phyloP scores from a whole-genome alignment of 1,140 invertebrate genomes.

The Trypoxylus dichotomus region DNA sequence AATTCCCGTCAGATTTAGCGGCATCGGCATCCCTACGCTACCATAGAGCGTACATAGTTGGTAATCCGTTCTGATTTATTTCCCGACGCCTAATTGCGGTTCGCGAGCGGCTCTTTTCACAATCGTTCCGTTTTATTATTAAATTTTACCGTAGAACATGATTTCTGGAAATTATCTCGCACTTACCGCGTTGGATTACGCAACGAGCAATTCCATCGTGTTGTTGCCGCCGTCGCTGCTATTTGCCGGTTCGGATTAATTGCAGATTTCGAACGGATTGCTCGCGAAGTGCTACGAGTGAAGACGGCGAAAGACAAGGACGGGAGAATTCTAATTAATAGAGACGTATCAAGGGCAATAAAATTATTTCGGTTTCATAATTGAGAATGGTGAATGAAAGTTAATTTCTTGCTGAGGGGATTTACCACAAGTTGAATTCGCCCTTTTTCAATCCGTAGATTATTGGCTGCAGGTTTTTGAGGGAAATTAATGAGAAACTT shows the following conservation, averaged over 20 bases:
- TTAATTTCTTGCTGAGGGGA: too few species aligned
- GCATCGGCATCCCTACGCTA: background rate
- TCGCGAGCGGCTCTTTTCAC: background rate
- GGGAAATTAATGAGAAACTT: too few species aligned
- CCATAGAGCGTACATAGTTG: background rate
- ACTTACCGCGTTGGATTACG: background rate
- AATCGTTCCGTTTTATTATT: slow-evolving; percentile 5
- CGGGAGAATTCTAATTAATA: background rate
- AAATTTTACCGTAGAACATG: background rate
- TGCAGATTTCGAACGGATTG: background rate
- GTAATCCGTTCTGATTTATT: background rate
- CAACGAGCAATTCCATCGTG: background rate
- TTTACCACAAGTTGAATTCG: too few species aligned
- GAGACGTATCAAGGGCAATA: too few species aligned
- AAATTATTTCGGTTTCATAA: too few species aligned
- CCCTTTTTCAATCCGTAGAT: too few species aligned
- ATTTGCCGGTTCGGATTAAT: background rate
- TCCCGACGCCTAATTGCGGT: background rate
- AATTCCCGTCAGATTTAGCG: background rate
- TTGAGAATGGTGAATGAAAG: too few species aligned
- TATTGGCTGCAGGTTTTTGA: too few species aligned
- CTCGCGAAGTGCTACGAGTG: background rate
- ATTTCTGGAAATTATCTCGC: background rate
- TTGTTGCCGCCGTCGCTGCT: background rate
- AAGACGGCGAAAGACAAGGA: background rate